phyloP scores from a whole-genome alignment of 2,797 vertebrate genomes.

The Pachyuromys duprasi region DNA sequence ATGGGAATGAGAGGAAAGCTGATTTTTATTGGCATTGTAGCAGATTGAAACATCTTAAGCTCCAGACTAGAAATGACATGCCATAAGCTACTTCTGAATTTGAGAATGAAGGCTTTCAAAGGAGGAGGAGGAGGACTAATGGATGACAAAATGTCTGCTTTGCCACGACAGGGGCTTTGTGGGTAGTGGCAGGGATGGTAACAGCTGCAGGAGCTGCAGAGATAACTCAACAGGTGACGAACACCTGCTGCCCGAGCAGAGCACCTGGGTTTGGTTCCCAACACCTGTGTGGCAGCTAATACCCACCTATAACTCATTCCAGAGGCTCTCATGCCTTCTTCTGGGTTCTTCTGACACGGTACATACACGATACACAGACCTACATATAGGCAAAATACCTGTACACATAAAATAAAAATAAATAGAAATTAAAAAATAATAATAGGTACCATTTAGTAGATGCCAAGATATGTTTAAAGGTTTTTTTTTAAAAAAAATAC shows the following conservation, averaged over 20 bases:
- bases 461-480: not conserved
- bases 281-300: not conserved
- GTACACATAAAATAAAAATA: too few species aligned
- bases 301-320: not conserved
- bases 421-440: not conserved
- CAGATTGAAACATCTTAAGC: slow-evolving; percentile 36
- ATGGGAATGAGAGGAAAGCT: slow-evolving; percentile 8
- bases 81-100: slow-evolving; percentile 24
- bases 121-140: not conserved
- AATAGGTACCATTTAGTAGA: not conserved
- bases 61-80: slow-evolving; percentile 50
- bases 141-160: not conserved
- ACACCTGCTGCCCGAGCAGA: not conserved
- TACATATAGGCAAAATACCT: not conserved
- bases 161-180: not conserved
- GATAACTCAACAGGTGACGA: not conserved
- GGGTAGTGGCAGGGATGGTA: not conserved
- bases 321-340: not conserved
- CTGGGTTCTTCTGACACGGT: not conserved
- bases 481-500: not conserved
- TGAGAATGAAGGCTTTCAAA: slow-evolving; percentile 37
- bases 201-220: not conserved
- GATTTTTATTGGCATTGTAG: slow-evolving; percentile 50
- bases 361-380: not conserved
- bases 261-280: not conserved